A percentile compares a stretch with the other conserved stretches of the same genome.
These are phyloP conservation scores for Tryphoninae sp. DNA, from an alignment of 2,888 invertebrate species.

Conservation along the genomic window DNA sequence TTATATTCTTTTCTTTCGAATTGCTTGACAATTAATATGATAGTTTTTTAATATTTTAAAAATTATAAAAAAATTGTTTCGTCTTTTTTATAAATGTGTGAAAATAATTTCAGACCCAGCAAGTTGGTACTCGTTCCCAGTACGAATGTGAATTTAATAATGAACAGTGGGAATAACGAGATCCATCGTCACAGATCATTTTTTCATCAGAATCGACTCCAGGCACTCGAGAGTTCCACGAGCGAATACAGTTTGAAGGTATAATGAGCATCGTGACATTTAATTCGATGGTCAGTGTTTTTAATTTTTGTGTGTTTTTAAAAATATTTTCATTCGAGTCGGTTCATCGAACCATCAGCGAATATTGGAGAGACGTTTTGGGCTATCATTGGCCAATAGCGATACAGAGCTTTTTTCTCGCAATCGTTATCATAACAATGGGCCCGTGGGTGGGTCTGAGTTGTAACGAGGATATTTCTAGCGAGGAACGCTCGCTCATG, in stretches of 20 bases:
- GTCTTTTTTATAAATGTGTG: not conserved
- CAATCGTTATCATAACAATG: conserved; percentile 63
- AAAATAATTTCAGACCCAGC: conserved; percentile 40
- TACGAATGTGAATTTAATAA: conserved; percentile 31
- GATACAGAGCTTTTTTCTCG: conserved; percentile 65
- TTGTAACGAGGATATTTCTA: conserved; percentile 56
- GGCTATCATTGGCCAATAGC: conserved; percentile 66
- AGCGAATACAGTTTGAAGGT: conserved; percentile 55
- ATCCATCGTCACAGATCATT: conserved; percentile 7
- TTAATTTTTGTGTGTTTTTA: conserved; percentile 4
- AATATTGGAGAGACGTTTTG: conserved; percentile 66
- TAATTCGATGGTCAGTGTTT: conserved; percentile 17
- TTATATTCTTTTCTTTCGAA: no score
- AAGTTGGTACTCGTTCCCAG: conserved; percentile 45
- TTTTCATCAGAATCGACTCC: conserved; percentile 6
- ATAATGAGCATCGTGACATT: not conserved
- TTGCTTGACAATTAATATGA: no score
- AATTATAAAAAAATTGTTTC: not conserved
- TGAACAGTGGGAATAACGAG: conserved; percentile 35
- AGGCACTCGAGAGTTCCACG: conserved; percentile 7
- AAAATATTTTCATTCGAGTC: conserved; percentile 41
- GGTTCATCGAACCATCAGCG: conserved; percentile 61
- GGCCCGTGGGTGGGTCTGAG: conserved; percentile 64
- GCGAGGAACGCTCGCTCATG: conserved; percentile 49
- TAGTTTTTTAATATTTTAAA: not conserved